Evolutionary conservation across 2,888 invertebrate genomes (phyloP).

Genomic region (Chironomus riparius): DNA sequence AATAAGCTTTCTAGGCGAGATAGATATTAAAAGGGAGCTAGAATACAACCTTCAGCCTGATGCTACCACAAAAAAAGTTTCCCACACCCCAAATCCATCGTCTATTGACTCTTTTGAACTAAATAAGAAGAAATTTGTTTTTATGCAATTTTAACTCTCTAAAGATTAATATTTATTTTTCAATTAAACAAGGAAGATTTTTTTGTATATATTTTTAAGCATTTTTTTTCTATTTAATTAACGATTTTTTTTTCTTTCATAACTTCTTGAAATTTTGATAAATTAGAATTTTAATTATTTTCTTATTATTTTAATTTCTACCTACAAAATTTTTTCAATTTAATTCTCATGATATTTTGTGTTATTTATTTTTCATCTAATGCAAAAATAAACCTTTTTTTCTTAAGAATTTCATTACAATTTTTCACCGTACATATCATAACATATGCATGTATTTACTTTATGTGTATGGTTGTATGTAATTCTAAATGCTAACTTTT

Average conservation of each 20-base stretch:
- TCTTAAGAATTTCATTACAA: conserved; percentile 8
- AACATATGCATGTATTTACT: not conserved
- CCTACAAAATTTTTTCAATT: conserved; percentile 28
- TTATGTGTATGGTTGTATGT: no score
- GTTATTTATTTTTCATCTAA: conserved; percentile 17
- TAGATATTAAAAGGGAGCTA: no score
- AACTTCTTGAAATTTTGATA: not conserved
- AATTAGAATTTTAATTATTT: not conserved
- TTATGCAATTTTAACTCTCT: conserved; percentile 20
- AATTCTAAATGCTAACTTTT: no score
- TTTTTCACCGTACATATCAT: not conserved
- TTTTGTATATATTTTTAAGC: not conserved
- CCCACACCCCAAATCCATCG: no score
- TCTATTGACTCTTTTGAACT: no score
- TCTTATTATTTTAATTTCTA: not conserved
- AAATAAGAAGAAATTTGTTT: not conserved
- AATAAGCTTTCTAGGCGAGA: no score
- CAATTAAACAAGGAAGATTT: not conserved
- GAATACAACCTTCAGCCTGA: no score
- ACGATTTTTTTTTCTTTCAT: not conserved
- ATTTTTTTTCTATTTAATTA: conserved; percentile 25
- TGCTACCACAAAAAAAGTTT: no score
- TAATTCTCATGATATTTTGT: conserved; percentile 21
- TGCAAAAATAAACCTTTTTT: conserved; percentile 27
- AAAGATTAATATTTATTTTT: not conserved